A percentile compares a stretch with the other conserved stretches of the same genome.
Evolutionary conservation across 2,113 vertebrate species (phyloP).

Genomic region (Hemiprocne comata): DNA sequence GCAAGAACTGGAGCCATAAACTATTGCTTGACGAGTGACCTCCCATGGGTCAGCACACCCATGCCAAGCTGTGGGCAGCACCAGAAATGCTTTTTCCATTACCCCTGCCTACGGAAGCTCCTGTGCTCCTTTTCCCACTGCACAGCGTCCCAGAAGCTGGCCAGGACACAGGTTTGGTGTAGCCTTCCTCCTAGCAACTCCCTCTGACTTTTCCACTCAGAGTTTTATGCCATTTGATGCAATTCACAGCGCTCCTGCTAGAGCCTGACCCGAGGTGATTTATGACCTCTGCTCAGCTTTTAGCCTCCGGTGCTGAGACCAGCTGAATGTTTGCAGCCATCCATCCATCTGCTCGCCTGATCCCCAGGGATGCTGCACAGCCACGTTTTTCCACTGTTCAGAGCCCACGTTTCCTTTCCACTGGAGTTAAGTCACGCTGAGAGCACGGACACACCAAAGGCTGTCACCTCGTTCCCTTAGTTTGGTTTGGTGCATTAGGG

Average conservation of each 20-base stretch:
- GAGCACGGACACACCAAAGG: accelerated
- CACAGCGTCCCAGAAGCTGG: accelerated
- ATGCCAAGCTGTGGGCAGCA: too few species aligned
- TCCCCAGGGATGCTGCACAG: accelerated
- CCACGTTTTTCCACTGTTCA: accelerated
- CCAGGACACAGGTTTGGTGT: accelerated
- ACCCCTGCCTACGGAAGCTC: accelerated
- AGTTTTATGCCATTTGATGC: neutral
- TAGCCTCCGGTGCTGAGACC: neutral
- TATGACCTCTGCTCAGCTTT: neutral
- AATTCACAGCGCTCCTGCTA: neutral
- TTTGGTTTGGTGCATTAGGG: neutral
- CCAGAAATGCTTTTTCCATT: neutral
- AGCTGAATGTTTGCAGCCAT: accelerated
- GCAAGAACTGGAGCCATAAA: neutral
- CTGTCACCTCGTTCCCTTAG: too few species aligned
- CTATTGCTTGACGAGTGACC: accelerated
- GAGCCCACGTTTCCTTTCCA: neutral
- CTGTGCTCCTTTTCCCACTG: neutral
- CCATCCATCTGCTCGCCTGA: too few species aligned
- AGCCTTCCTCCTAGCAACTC: accelerated
- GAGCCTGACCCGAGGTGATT: neutral
- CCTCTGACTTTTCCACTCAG: neutral
- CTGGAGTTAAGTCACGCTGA: accelerated
- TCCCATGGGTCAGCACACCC: accelerated